Base-by-base conservation (phyloP, 2,888 invertebrate species). In the Biston stratarius region DNA sequence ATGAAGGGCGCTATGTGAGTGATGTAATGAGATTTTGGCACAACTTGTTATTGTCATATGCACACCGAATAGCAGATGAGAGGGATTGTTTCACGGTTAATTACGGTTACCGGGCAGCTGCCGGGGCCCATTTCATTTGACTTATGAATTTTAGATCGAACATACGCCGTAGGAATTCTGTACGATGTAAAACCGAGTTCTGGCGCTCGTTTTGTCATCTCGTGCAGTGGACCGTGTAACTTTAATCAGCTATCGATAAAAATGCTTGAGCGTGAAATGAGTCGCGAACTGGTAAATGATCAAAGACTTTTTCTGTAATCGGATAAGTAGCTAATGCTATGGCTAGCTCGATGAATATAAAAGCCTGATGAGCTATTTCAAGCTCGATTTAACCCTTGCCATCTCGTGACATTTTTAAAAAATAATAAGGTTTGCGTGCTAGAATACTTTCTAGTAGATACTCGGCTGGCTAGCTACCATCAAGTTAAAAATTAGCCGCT, bases 11-110 rank as follows among this genome's bases (percentile, higher is more conserved):
- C 67, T 74, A 84, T 83, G 86, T 86, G 88, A 88, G 88, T 90
- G 89, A 90, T 88, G 88, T 90, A 92, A 92, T 92, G 90, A 89
- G 88, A 90, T 90, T 92, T 89, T 75, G 84, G 82, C 82, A 84
- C 79, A 85, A 85, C 80, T 87, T 90, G 89, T 87, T 90, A 91
- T 90, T 91, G 91, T 89, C 91, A 90, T 86, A 88, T 91, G 91
- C 89, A 87, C 79, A 83, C 77, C 80, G 91, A 89, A 92, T 92
- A 88, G 78, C 82, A 83, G 85, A 92, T 88, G 89, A 90, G 87
- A 74, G 77, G 82, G 83, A 83, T 84, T 84, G 85, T 86, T 87
- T 86, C 82, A 85, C 81, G 83, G 84, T 81, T 90, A 87, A 90
- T 90, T 88, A 83, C 83, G 77, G 79, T 82, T 81, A 53, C 40